phyloP scores from a whole-genome alignment of 2,888 invertebrate genomes.

The Limnephilus auricula region DNA sequence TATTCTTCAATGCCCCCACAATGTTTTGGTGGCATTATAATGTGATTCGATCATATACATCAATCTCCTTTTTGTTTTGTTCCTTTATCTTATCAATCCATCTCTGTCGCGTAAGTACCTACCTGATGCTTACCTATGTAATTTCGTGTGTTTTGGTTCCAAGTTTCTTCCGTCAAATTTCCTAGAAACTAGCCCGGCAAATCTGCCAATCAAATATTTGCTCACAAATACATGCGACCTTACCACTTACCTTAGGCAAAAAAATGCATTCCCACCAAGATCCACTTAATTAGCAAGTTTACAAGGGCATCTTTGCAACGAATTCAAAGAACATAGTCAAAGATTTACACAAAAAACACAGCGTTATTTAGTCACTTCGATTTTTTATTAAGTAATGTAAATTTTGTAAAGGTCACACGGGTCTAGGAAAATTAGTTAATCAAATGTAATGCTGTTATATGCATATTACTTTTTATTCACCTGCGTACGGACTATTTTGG shows the following conservation, averaged over 20 bases:
- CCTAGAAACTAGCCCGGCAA: neutral
- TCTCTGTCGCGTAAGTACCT: neutral
- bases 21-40: too few species aligned
- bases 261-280: slow-evolving; percentile 33
- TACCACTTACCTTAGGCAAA: neutral
- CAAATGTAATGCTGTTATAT: neutral
- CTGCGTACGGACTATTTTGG: neutral
- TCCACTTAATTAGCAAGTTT: slow-evolving; percentile 40
- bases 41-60: neutral
- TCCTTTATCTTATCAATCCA: neutral
- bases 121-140: neutral
- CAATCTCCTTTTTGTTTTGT: neutral
- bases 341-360: slow-evolving; percentile 15
- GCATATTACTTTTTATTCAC: neutral
- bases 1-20: too few species aligned
- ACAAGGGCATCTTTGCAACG: slow-evolving; percentile 49
- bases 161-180: slow-evolving; percentile 18
- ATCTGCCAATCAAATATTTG: slow-evolving; percentile 19
- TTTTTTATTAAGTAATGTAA: slow-evolving; percentile 30
- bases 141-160: neutral
- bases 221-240: neutral
- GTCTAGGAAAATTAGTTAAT: neutral
- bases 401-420: slow-evolving; percentile 47
- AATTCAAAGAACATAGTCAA: slow-evolving; percentile 12
- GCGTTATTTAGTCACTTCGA: neutral